A percentile compares a stretch with the other conserved stretches of the same genome.
Evolutionary conservation across 2,797 vertebrate species (phyloP).

Genomic region (Remorina albescens): DNA sequence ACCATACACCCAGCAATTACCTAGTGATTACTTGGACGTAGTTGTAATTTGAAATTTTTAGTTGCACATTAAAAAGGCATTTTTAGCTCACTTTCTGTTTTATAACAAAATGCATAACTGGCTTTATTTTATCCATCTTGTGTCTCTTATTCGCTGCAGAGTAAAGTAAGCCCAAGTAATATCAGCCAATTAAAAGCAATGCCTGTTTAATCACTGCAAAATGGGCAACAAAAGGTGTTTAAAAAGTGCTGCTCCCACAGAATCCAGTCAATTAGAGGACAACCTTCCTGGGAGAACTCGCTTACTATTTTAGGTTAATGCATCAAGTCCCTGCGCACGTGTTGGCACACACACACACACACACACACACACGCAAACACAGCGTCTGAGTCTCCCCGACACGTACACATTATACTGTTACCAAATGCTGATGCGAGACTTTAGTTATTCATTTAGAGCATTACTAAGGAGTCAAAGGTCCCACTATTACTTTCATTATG

Average conservation of each 20-base stretch:
- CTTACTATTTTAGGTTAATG: conserved; percentile 78
- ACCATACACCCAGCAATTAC: background rate
- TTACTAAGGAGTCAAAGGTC: conserved; percentile 71
- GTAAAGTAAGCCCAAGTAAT: conserved; percentile 55
- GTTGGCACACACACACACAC: conserved; percentile 32
- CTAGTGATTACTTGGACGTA: background rate
- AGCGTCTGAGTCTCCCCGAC: background rate
- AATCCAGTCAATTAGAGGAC: conserved; percentile 78
- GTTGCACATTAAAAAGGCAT: conserved; percentile 10
- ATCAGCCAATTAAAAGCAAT: conserved; percentile 75
- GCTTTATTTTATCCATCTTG: conserved; percentile 13
- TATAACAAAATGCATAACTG: background rate
- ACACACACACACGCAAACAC: conserved; percentile 12
- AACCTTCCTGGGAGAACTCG: conserved; percentile 71
- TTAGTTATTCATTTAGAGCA: conserved; percentile 71
- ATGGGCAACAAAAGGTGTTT: conserved; percentile 77
- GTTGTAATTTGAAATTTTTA: conserved; percentile 7
- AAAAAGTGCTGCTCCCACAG: conserved; percentile 79
- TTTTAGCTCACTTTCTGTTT: background rate
- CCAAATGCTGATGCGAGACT: conserved; percentile 70
- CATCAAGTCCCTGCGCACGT: conserved; percentile 53
- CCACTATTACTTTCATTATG: conserved; percentile 67
- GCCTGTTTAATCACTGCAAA: conserved; percentile 78
- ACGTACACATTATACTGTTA: conserved; percentile 23
- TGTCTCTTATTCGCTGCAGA: conserved; percentile 53